Base-by-base conservation (phyloP, 2,113 vertebrate species). In the Boleophthalmus pectinirostris region DNA sequence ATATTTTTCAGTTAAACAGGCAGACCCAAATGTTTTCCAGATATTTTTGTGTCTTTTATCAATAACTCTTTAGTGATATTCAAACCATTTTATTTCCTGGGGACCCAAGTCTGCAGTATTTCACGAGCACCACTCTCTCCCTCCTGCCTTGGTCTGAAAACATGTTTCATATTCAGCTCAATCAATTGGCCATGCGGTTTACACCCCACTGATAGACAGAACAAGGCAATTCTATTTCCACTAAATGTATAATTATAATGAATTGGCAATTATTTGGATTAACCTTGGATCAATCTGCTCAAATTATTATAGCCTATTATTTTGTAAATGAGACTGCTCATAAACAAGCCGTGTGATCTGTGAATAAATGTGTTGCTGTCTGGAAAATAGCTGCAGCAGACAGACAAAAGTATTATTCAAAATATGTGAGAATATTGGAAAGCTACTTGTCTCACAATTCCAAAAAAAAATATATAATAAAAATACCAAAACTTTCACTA, bases 241-340 rank as follows among this genome's bases (percentile, higher is more conserved):
- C 73, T 79, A 84, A 87, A 87, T 80, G 53, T 76, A 69, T 68
- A 82, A 78, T 88, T 76, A 61, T 71, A 81, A 86, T 90, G 72
- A 87, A 87, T 85, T 84, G 81, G 64, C 79, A 82, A 87, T 90
- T 85, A 87, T 88, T 83, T 82, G 83, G 82, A 90, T 91, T 86
- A 91, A 87, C 88, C 85, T 67, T n/a, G 77, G 82, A 87, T 88
- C 88, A 86, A 85, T 86, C 74, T 72, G 72, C 64, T 56, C 76
- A 85, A 87, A 90, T 84, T 84, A 87, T 86, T 83, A 85, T 79
- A 82, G 85, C 85, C 82, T 88, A 85, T 90, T 88, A 86, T 91
- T 89, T 81, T 84, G 72, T 82, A 90, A 90, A 90, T 87, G 79
- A 91, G 83, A 71, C 66, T 45, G 70, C 75, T 82, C 72, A 63